Conservation (phyloP, 2,888 invertebrate genomes). For the Aethes cnicana region DNA sequence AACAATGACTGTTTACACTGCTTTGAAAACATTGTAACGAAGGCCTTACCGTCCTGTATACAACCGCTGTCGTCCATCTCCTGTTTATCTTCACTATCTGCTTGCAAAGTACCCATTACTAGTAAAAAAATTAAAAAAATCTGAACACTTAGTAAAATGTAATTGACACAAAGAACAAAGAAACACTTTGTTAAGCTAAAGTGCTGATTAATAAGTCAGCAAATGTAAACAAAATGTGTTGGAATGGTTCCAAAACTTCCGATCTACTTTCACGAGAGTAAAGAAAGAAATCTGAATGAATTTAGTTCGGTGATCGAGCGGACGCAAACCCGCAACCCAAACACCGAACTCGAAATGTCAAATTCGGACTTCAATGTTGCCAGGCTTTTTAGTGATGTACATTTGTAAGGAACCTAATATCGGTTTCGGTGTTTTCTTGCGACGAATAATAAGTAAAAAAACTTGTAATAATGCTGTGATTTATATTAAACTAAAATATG, state of each 20-base stretch:
- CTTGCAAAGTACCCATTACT: constrained; percentile 53
- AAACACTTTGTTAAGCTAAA: constrained; percentile 39
- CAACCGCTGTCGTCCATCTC: constrained; percentile 61
- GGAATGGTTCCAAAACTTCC: constrained; percentile 55
- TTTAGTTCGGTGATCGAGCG: constrained; percentile 7
- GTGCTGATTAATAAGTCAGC: constrained; percentile 42
- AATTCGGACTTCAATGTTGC: too few species aligned
- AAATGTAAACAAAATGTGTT: constrained; percentile 52
- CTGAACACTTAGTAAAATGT: neutral
- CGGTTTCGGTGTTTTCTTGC: too few species aligned
- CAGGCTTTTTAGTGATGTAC: too few species aligned
- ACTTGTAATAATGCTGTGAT: too few species aligned
- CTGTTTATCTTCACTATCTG: constrained; percentile 44
- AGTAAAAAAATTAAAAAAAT: neutral
- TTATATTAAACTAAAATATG: too few species aligned
- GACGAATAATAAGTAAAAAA: too few species aligned
- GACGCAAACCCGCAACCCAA: constrained; percentile 14
- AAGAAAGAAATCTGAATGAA: constrained; percentile 8
- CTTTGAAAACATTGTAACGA: neutral
- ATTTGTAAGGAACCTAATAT: too few species aligned
- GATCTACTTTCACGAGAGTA: constrained; percentile 32
- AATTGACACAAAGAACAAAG: constrained; percentile 49
- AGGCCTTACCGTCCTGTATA: constrained; percentile 24
- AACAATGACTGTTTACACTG: too few species aligned
- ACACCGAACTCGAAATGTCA: constrained; percentile 1